Base-by-base conservation (phyloP, 2,888 invertebrate genomes). In the Caenorhabditis sp. region DNA sequence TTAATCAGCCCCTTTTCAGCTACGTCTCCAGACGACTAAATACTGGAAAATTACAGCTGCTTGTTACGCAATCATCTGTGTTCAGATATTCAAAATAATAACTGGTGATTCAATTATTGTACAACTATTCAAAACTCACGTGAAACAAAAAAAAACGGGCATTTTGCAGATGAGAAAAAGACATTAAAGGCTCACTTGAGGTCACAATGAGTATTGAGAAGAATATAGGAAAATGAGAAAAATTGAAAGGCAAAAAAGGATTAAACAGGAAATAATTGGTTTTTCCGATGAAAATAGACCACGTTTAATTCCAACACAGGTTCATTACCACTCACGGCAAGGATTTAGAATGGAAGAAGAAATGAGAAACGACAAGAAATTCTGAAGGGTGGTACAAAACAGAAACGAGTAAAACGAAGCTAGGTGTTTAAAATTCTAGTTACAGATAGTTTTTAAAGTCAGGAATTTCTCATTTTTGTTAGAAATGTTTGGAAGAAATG, bases 231-330 rank as follows among this genome's bases (percentile, higher is more conserved):
- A 65, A 67, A 76, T 67, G 60, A 61, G 68, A 53, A 24, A 61
- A 60, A 13, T 53, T 24, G 47, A 28, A 60, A 37, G 58, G 55
- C 24, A 56, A 56, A 18, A 37, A 55, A 35, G 67, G 76, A 68
- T 67, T 76, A 53, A 40, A 51, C 40, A 55, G 65, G 26, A 67
- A 67, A 67, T 76, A 76, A 76, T 76, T 76, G 76, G 67, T 76
- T 76, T n/a, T n/a, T 76, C 61, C 51, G 61, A 76, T 76, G 65
- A 18, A 62, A 71, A 71, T 62, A 62, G 62, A 51, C n/a, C 8
- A 60, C 44, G 58, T 15, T 72, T 74, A 4, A 32, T 32, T 32
- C 35, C 37, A 13, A 51, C 24, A 40, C 22, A 24, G 60, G 40
- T 74, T 74, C 74, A 74, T 74, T 74, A 65, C 64, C 18, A 28